Evolutionary conservation across 1,140 invertebrate genomes (phyloP).

Genomic region (Rhopalosiphum padi): DNA sequence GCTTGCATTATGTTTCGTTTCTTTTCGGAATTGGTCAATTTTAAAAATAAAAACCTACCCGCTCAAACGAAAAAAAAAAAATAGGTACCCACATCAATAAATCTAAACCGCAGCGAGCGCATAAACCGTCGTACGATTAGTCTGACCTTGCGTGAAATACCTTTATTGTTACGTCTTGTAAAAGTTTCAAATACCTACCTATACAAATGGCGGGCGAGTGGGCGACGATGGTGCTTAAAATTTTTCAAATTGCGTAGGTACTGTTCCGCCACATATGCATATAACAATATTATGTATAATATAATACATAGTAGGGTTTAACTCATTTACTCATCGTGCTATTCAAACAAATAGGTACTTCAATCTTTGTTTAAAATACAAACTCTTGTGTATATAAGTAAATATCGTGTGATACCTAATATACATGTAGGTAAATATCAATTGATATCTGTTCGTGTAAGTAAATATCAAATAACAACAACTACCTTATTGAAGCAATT

Average conservation of each 20-base stretch:
- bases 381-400: not conserved
- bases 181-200: not conserved
- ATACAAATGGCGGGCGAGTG: not conserved
- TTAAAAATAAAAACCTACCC: not conserved
- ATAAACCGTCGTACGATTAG: not conserved
- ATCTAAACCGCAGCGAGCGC: not conserved
- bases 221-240: not conserved
- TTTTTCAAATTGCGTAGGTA: conserved; percentile 15
- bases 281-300: not conserved
- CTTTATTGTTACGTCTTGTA: not conserved
- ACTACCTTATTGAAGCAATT: not conserved
- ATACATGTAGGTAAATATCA: not conserved
- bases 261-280: not conserved
- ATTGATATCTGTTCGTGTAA: not conserved
- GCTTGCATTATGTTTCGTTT: not conserved
- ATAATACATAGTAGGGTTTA: not conserved
- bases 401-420: not conserved
- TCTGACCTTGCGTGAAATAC: conserved; percentile 19
- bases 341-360: not conserved
- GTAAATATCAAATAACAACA: not conserved
- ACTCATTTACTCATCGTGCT: not conserved
- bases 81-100: not conserved
- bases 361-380: conserved; percentile 18
- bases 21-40: not conserved
- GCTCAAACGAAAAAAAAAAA: not conserved